Conservation (phyloP, 2,888 invertebrate genomes). For the Microchrysa polita region DNA sequence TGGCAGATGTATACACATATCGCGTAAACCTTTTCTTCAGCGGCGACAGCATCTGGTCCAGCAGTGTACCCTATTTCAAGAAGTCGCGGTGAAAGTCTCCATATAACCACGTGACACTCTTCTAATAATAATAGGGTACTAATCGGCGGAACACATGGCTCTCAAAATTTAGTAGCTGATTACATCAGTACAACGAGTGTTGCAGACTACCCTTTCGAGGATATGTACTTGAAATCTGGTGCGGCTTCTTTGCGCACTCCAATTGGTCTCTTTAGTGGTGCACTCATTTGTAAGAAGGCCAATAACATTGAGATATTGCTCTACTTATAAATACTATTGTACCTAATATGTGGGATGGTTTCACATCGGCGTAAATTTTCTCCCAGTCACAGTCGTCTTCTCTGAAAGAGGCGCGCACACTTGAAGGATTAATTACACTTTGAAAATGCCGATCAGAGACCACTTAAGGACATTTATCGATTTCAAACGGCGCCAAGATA, state of each 20-base stretch:
- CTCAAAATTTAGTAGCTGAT: constrained; percentile 27
- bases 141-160: constrained; percentile 41
- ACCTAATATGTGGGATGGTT: not conserved
- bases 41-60: constrained; percentile 19
- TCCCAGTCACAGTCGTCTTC: constrained; percentile 9
- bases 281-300: constrained; percentile 38
- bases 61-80: not conserved
- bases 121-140: constrained; percentile 43
- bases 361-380: constrained; percentile 22
- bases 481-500: constrained; percentile 43
- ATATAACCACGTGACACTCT: constrained; percentile 40
- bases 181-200: constrained; percentile 16
- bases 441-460: constrained; percentile 41
- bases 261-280: constrained; percentile 28
- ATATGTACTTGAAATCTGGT: not conserved
- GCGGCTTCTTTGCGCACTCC: constrained; percentile 34
- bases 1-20: constrained; percentile 11
- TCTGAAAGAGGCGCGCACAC: constrained; percentile 22
- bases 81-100: not conserved
- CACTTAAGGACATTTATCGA: constrained; percentile 43
- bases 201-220: constrained; percentile 7
- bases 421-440: constrained; percentile 44
- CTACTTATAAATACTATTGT: no score
- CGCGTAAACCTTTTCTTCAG: not conserved
- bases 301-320: constrained; percentile 29